phyloP scores from a whole-genome alignment of 1,140 invertebrate genomes.

The Drosophila mayri region DNA sequence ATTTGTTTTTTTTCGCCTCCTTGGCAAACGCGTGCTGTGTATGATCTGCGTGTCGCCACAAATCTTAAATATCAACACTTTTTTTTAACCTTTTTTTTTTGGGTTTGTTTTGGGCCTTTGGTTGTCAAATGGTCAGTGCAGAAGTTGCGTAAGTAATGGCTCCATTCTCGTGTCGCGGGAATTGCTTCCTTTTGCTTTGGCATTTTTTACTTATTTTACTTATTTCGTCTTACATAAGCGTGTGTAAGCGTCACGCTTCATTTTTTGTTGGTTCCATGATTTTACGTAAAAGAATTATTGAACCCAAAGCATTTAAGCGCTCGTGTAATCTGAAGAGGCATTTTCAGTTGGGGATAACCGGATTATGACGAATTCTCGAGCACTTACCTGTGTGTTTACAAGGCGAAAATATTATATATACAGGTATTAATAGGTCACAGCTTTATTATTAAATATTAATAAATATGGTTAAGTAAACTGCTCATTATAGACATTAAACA shows the following conservation, averaged over 20 bases:
- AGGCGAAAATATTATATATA: background rate
- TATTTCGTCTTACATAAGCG: constrained; percentile 46
- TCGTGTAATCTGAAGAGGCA: constrained; percentile 45
- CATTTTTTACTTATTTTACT: background rate
- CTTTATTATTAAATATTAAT: background rate
- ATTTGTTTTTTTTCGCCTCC: constrained; percentile 38
- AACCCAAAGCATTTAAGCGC: constrained; percentile 27
- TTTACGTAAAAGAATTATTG: constrained; percentile 44
- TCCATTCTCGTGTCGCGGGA: constrained; percentile 10
- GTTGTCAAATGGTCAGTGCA: constrained; percentile 34
- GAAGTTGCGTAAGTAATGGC: constrained; percentile 43
- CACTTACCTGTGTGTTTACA: constrained; percentile 38
- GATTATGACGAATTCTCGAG: constrained; percentile 60
- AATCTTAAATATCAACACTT: constrained; percentile 45
- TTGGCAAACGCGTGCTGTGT: constrained; percentile 45
- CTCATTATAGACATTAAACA: background rate
- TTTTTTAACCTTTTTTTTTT: constrained; percentile 7
- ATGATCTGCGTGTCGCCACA: constrained; percentile 50
- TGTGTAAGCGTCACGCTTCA: constrained; percentile 47
- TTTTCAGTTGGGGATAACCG: constrained; percentile 65
- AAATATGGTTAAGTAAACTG: background rate
- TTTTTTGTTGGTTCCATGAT: constrained; percentile 22
- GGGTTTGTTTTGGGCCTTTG: background rate
- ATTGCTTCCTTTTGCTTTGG: background rate
- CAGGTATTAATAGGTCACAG: background rate